Percentiles rank a stretch among this genome's conserved stretches.
phyloP scores from a whole-genome alignment of 2,888 invertebrate genomes.

The Tortricodes alternella region DNA sequence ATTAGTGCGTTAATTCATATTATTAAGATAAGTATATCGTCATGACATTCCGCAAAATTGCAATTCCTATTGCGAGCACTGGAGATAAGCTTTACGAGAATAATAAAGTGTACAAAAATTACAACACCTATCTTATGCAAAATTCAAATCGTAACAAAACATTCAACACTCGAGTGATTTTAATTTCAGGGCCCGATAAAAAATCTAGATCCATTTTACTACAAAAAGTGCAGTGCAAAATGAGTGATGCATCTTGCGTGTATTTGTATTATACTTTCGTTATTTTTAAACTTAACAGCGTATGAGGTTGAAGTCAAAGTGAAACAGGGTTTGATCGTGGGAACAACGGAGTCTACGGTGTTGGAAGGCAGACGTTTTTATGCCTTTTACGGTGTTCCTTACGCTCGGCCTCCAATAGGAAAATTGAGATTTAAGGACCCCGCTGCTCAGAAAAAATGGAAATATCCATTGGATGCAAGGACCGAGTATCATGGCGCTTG shows the following conservation, averaged over 20 bases:
- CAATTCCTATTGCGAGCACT: too few species aligned
- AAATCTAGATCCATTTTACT: neutral
- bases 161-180: constrained; percentile 45
- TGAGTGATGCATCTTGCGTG: constrained; percentile 41
- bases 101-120: too few species aligned
- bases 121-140: neutral
- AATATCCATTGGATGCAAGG: constrained; percentile 80
- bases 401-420: constrained; percentile 61
- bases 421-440: constrained; percentile 69
- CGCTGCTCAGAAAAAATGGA: constrained; percentile 62
- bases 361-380: constrained; percentile 56
- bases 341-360: constrained; percentile 51
- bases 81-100: too few species aligned
- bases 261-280: constrained; percentile 38
- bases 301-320: constrained; percentile 54
- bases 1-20: too few species aligned
- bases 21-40: neutral
- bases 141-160: constrained; percentile 39
- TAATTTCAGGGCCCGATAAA: constrained; percentile 35
- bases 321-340: constrained; percentile 58
- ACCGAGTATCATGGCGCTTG: constrained; percentile 78
- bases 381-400: constrained; percentile 72
- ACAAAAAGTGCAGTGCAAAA: constrained; percentile 15
- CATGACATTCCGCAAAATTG: too few species aligned
- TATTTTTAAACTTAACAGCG: constrained; percentile 36